Base-by-base conservation (phyloP, 2,888 invertebrate species). In the Itoplectis maculator region DNA sequence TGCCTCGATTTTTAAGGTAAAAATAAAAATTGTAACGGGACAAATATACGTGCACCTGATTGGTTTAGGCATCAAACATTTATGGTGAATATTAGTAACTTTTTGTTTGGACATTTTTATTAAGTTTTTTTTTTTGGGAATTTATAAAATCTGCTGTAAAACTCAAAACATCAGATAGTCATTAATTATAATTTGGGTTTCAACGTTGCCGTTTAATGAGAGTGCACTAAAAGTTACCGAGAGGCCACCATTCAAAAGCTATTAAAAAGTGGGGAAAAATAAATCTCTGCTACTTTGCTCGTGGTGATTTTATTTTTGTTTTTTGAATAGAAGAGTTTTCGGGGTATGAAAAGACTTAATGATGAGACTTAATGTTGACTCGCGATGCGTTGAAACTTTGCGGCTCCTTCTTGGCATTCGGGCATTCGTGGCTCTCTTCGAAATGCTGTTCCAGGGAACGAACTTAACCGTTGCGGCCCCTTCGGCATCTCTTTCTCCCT, bases 371-470 rank as follows among this genome's bases (percentile, higher is more conserved):
- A 54, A 23, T 20, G 23, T 54, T 54, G 11, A 23, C 23, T 54
- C 54, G 54, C 54, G 72, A 61, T 51, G 45, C 72, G 61, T 69
- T 72, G 72, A 76, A 81, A 61, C 51, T 81, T 73, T 15, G 69
- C 63, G 69, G n/a, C 69, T 63, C 35, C 63, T 63, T 63, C 40
- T 47, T 35, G 61, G 54, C 56, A 63, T 73, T 78, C 69, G 69
- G 74, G 51, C 61, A 69, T 35, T 35, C 49, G 35, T 73, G 78
- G 73, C 45, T 56, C 45, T 56, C 82, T 82, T 70, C 35, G 70
- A 79, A 82, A 78, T 82, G 79, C 69, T 79, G 82, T 82, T 79
- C 42, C 59, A 51, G 15, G 65, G 75, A 77, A 49, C 72, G 51
- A 56, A 75, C 51, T 80, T 29, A 59, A 77, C 70, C 79, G 78